Base-by-base conservation (phyloP, 2,113 vertebrate species). In the Microcebus tavaratra region DNA sequence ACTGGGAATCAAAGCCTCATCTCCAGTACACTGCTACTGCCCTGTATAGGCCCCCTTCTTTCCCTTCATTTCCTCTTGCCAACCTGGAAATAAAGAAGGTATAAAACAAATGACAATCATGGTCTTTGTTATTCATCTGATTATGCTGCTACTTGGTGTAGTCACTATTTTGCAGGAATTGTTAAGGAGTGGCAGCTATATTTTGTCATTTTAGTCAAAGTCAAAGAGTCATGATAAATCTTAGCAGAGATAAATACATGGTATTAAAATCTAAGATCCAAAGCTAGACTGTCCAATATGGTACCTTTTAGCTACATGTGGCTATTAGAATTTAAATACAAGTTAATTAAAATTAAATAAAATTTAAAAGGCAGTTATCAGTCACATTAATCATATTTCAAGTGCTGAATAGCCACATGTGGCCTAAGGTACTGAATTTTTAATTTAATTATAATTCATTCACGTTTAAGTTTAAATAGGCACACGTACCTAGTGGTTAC, bases 311-410 rank as follows among this genome's bases (percentile, higher is more conserved):
- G 50, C n/a, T 88, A 1, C 79, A 34, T 84, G 53, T 96, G 72
- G 6, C 78, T 75, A 45, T 92, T 90, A 86, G 31, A 72, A 90
- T 90, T 94, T 92, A 95, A 96, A 73, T 88, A 29, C n/a, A 91
- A 70, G 23, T 90, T 73, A 61, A 67, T 73, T 88, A 50, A 91
- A 79, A 88, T 79, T 68, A 95, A 86, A 72, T 65, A 53, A 93
- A 95, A 65, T 65, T 23, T 61, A 83, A 89, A 94, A 83, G 63
- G 34, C 31, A 89, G 21, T 88, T 90, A 48, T 48, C 29, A 31
- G 59, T 91, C 34, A 96, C 87, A 88, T 6, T 50, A 63, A 78
- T 89, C 68, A 34, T 53, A n/a, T 55, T 96, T 87, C 17, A 70
- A 65, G 48, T 92, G 5, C 2, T 92, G 36, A 59, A 6, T 45